Conservation (phyloP, 1,140 invertebrate species). For the Trachelipus rathkii region DNA sequence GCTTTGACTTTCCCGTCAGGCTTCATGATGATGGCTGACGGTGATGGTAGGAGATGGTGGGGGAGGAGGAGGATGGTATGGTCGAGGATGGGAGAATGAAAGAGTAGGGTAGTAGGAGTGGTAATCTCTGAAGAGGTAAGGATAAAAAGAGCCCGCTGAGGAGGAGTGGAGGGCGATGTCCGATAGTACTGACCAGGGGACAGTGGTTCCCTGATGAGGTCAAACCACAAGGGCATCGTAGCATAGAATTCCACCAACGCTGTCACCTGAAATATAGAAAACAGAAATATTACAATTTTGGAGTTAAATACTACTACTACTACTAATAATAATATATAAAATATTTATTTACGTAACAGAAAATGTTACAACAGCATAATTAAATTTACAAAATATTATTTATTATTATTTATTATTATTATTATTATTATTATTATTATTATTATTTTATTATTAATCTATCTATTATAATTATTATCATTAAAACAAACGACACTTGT, state of each 20-base stretch:
- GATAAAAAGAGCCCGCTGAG: background rate
- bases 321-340: too few species aligned
- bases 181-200: slow-evolving; percentile 41
- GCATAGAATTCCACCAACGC: slow-evolving; percentile 69
- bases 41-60: slow-evolving; percentile 48
- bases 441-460: too few species aligned
- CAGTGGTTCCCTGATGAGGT: slow-evolving; percentile 47
- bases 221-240: slow-evolving; percentile 72
- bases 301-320: too few species aligned
- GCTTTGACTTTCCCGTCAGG: slow-evolving; percentile 23
- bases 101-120: slow-evolving; percentile 22
- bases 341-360: too few species aligned
- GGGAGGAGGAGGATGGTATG: slow-evolving; percentile 28
- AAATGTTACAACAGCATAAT: too few species aligned
- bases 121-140: background rate
- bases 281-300: slow-evolving; percentile 57
- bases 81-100: slow-evolving; percentile 27
- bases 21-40: slow-evolving; percentile 55
- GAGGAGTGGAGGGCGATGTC: slow-evolving; percentile 30
- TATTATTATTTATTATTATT: too few species aligned
- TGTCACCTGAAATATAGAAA: slow-evolving; percentile 68
- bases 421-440: too few species aligned
- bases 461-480: too few species aligned
- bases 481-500: too few species aligned
- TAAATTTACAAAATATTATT: too few species aligned